These are phyloP conservation scores for Turritopsis dohrnii DNA, from an alignment of 30 jellyfish, hydroid and myxozoan species.

Conservation along the genomic window DNA sequence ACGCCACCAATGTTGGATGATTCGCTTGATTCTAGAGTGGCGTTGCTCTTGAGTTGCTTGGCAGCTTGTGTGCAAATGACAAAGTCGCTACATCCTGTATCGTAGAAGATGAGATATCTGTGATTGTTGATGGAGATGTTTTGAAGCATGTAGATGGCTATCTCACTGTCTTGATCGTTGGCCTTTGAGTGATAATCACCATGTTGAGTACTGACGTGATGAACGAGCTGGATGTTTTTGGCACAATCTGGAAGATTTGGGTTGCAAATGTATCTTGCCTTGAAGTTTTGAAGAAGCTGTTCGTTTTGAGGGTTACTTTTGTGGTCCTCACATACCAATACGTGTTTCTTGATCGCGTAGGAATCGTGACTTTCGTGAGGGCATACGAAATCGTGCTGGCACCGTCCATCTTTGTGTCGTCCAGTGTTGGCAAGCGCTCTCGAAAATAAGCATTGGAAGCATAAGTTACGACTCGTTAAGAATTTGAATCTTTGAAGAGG, in stretches of 20 bases:
- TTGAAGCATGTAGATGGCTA: background rate
- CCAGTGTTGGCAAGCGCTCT: no score
- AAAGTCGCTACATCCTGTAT: constrained; percentile 7
- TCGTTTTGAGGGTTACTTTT: constrained; percentile 2
- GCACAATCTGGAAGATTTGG: background rate
- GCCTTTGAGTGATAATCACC: no score
- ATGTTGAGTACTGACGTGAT: no score
- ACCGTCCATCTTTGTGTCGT: no score
- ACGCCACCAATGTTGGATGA: no score
- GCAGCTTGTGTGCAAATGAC: background rate
- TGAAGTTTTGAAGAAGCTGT: background rate
- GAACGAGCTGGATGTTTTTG: no score
- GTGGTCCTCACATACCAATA: constrained; percentile 21
- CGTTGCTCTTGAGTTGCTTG: no score
- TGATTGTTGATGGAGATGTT: background rate
- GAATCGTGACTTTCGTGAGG: constrained; percentile 7
- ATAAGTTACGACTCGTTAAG: no score
- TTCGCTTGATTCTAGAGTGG: no score
- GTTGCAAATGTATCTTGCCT: background rate
- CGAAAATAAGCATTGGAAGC: no score
- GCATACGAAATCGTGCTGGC: constrained; percentile 23
- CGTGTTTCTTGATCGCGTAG: constrained; percentile 19
- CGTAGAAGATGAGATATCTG: constrained; percentile 5
- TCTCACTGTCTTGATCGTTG: background rate
- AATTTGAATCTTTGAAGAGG: no score